Evolutionary conservation across 2,113 vertebrate species (phyloP).

Genomic region (Morone chrysops): DNA sequence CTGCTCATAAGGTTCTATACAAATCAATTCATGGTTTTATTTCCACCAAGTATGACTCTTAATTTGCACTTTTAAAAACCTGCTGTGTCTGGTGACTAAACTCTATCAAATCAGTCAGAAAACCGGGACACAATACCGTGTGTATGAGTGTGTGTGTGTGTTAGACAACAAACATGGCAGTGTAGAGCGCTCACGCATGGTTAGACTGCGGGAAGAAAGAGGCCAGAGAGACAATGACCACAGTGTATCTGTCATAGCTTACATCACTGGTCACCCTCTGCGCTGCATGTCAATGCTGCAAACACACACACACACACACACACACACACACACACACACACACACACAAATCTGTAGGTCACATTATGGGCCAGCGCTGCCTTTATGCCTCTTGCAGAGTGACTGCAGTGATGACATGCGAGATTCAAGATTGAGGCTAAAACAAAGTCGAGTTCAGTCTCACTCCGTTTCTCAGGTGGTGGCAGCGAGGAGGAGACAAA

Average conservation of each 20-base stretch:
- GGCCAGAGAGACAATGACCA: constrained; percentile 74
- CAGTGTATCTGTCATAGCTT: constrained; percentile 74
- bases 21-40: background rate
- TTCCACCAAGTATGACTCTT: background rate
- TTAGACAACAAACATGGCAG: constrained; percentile 65
- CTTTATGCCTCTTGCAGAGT: constrained; percentile 15
- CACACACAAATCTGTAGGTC: constrained; percentile 36
- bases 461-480: constrained; percentile 56
- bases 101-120: constrained; percentile 58
- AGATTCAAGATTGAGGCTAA: constrained; percentile 33
- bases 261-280: constrained; percentile 68
- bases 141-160: constrained; percentile 21
- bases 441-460: constrained; percentile 42
- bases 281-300: constrained; percentile 51
- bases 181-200: constrained; percentile 64
- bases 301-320: constrained; percentile 46
- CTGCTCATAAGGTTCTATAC: background rate
- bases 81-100: constrained; percentile 36
- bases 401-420: constrained; percentile 33
- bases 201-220: constrained; percentile 60
- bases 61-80: background rate
- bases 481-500: constrained; percentile 34
- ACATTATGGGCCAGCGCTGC: constrained; percentile 32
- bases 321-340: constrained; percentile 51
- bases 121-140: constrained; percentile 23